These are phyloP conservation scores for Bombycilla garrulus DNA, from an alignment of 2,113 vertebrate species.

Conservation along the genomic window DNA sequence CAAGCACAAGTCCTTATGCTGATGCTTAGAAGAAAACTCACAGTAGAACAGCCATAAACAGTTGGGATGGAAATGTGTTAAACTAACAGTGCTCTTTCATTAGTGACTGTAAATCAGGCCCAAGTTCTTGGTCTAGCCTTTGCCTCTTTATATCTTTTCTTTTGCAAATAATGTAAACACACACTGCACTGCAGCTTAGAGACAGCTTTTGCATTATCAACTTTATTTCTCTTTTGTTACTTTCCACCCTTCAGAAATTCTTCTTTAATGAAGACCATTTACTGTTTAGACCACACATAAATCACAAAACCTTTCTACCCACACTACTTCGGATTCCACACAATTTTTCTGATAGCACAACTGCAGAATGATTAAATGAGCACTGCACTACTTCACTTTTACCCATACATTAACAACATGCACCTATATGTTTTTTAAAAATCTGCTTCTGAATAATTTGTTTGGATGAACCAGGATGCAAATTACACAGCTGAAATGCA, in stretches of 20 bases:
- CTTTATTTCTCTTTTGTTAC: not conserved
- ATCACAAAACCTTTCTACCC: not conserved
- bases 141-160: not conserved
- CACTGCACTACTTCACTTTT: not conserved
- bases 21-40: not conserved
- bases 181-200: not conserved
- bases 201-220: not conserved
- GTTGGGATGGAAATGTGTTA: not conserved
- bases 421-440: not conserved
- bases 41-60: not conserved
- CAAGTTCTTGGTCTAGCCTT: not conserved
- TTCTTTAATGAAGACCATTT: not conserved
- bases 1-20: not conserved
- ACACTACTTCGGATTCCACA: not conserved
- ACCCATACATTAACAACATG: not conserved
- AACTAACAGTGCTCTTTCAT: not conserved
- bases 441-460: not conserved
- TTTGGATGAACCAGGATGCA: not conserved
- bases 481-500: conserved; percentile 19
- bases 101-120: not conserved
- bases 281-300: not conserved
- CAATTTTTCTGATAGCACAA: not conserved
- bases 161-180: not conserved
- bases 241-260: not conserved
- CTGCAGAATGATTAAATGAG: not conserved